Evolutionary conservation across 2,888 invertebrate genomes (phyloP), one percentile per base, ranked within the genome.

Genomic region (Podotricha telesiphe): DNA sequence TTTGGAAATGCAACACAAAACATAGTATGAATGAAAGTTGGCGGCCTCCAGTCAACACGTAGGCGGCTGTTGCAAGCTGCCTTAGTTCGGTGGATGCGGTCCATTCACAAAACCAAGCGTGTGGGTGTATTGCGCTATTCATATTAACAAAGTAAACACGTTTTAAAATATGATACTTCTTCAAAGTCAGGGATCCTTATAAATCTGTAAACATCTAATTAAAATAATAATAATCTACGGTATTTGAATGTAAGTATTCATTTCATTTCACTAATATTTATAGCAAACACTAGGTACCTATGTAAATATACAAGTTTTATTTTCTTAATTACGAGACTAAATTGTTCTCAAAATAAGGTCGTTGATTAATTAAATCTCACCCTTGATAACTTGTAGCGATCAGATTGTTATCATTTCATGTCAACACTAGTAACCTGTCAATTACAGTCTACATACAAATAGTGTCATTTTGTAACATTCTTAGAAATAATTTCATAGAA

Each of bases 11-110:
- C 70, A 67, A 72, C 65, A 65, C 71, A 73, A 65, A 73, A 69
- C 67, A 63, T 61, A 72, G 69, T 83, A 88, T 92, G 91, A 92
- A 93, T 91, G 93, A 92, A 93, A 92, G 93, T 91, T 88, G 91
- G 83, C 86, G 93, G 88, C 93, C 93, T 93, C 90, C 87, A 82
- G 55, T 61, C 75, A 73, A 68, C 73, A 84, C 87, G 92, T 92
- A 87, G 93, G 93, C 86, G 91, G 79, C 83, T 89, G 88, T 86
- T 88, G 91, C 88, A 90, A 89, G 80, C 71, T 71, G 73, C 71
- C 75, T 73, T 72, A 74, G 63, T 70, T 74, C 72, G 64, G 74
- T 72, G 70, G 73, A 76, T 79, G 69, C 74, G 78, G 74, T 87
- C 88, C 90, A 90, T 89, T 90, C 90, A 90, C 89, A 88, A 89